phyloP scores from a whole-genome alignment of 2,113 vertebrate genomes.

The Pseudopipra pipra region DNA sequence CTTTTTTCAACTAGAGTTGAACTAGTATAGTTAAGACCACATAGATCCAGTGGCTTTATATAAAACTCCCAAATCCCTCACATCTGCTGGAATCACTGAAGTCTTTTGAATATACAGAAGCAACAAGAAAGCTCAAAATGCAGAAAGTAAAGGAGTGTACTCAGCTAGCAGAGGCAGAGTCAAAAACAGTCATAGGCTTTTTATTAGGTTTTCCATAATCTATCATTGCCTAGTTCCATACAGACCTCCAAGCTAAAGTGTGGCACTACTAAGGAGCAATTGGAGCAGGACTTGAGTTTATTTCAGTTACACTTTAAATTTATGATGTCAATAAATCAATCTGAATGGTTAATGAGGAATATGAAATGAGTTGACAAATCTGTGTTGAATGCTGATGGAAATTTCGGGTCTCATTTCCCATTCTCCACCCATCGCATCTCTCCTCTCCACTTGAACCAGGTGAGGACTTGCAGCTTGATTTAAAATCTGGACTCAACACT shows the following conservation, averaged over 20 bases:
- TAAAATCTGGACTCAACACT: not conserved
- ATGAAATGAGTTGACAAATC: not conserved
- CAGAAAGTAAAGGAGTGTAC: not conserved
- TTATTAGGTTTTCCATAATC: not conserved
- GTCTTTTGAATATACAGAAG: constrained; percentile 42
- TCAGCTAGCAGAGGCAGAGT: not conserved
- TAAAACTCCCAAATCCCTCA: not conserved
- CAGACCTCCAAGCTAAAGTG: not conserved
- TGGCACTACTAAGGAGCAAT: not conserved
- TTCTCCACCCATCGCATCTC: not conserved
- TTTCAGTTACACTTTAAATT: not conserved
- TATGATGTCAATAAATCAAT: not conserved
- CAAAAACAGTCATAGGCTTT: not conserved
- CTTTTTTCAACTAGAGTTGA: not conserved
- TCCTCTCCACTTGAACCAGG: not conserved
- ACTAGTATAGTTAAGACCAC: not conserved
- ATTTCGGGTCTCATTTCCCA: not conserved
- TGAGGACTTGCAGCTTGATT: not conserved
- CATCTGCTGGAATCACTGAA: constrained; percentile 4
- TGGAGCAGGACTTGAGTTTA: not conserved
- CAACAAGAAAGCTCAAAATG: constrained; percentile 35
- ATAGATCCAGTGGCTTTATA: not conserved
- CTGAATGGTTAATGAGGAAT: not conserved
- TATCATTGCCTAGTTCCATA: not conserved
- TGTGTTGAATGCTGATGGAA: not conserved